A percentile compares a stretch with the other conserved stretches of the same genome.
phyloP scores from a whole-genome alignment of 2,797 vertebrate genomes.

The Champsocephalus esox region DNA sequence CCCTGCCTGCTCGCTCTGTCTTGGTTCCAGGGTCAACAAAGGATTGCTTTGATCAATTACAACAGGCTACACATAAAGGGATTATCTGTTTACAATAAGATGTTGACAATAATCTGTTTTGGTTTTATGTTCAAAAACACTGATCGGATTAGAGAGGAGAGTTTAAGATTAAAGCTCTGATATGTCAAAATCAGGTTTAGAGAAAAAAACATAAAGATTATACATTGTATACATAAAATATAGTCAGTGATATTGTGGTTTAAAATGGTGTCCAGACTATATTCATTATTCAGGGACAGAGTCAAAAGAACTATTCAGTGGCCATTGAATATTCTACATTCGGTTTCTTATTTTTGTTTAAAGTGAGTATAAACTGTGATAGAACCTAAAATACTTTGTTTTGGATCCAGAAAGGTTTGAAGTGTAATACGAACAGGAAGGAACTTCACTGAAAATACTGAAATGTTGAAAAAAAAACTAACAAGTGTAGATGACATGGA shows the following conservation, averaged over 20 bases:
- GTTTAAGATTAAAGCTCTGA: constrained; percentile 3
- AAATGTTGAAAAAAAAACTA: neutral
- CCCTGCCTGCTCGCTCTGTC: neutral
- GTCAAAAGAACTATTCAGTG: neutral
- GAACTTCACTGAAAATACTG: neutral
- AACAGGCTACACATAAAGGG: neutral
- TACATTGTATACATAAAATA: neutral
- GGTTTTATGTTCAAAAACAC: constrained; percentile 12
- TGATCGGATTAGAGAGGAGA: constrained; percentile 13
- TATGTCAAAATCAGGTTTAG: neutral
- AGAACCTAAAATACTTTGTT: neutral
- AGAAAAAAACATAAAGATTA: neutral
- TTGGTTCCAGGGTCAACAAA: neutral
- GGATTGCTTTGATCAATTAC: neutral
- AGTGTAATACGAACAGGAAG: neutral
- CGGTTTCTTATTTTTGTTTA: neutral
- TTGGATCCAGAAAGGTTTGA: neutral
- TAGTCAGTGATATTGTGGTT: neutral
- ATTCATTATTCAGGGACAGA: neutral
- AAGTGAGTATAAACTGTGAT: neutral
- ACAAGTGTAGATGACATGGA: neutral
- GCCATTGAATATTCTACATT: neutral
- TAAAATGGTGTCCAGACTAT: neutral
- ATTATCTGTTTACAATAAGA: constrained; percentile 17
- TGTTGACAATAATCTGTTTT: constrained; percentile 7